Evolutionary conservation across 2,113 vertebrate genomes (phyloP).

Genomic region (Ailuropoda melanoleuca): DNA sequence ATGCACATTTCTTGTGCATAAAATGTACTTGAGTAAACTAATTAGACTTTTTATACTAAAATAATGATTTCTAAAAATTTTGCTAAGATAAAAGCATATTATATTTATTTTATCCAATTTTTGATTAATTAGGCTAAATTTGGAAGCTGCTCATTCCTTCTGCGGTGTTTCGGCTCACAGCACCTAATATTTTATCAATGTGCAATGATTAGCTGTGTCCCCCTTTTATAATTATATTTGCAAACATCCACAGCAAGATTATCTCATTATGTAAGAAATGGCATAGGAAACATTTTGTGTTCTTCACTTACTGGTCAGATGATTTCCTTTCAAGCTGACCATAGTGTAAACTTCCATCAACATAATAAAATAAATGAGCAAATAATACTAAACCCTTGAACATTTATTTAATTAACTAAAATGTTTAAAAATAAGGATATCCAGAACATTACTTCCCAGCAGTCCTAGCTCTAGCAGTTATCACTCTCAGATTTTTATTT

Average conservation of each 20-base stretch:
- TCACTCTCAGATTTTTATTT: background rate
- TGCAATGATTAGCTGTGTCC: background rate
- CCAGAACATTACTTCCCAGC: background rate
- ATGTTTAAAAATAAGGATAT: background rate
- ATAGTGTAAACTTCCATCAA: background rate
- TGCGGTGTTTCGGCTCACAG: background rate
- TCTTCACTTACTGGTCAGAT: background rate
- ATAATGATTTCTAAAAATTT: background rate
- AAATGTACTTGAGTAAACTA: conserved; percentile 29
- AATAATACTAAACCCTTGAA: background rate
- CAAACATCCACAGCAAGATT: background rate
- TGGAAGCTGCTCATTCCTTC: background rate
- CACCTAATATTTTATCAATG: background rate
- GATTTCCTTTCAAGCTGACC: background rate
- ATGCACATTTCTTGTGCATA: conserved; percentile 42
- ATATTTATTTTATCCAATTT: background rate
- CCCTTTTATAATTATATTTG: background rate
- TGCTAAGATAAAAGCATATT: background rate
- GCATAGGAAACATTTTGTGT: background rate
- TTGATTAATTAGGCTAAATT: background rate
- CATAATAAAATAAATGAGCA: background rate
- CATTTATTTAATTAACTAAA: background rate
- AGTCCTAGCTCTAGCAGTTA: background rate
- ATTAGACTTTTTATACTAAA: conserved; percentile 16
- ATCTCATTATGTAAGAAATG: background rate